phyloP scores from a whole-genome alignment of 1,140 invertebrate genomes.

The Mizuhopecten yessoensis region DNA sequence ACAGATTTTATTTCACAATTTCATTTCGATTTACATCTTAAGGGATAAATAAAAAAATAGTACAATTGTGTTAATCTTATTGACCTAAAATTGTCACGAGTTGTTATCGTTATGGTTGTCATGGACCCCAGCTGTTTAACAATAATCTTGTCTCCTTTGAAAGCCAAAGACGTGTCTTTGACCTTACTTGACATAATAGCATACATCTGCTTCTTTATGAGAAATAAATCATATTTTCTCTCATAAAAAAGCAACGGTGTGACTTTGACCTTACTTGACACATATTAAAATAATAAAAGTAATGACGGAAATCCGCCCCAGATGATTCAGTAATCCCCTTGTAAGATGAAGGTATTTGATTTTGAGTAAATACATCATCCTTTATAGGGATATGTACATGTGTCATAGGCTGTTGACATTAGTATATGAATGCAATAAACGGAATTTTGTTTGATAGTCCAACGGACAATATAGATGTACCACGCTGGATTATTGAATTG shows the following conservation, averaged over 20 bases:
- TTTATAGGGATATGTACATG: too few species aligned
- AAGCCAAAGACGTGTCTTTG: background rate
- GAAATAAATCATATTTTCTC: background rate
- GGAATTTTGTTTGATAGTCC: too few species aligned
- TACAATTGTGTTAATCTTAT: too few species aligned
- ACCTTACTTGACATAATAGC: background rate
- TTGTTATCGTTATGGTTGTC: too few species aligned
- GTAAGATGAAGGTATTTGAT: background rate
- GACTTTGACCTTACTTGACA: background rate
- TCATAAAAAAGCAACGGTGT: background rate
- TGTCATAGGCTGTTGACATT: too few species aligned
- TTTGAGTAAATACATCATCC: background rate
- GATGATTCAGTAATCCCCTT: background rate
- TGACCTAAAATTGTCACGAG: too few species aligned
- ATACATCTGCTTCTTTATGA: background rate
- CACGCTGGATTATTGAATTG: too few species aligned
- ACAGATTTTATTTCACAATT: too few species aligned
- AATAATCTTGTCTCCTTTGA: background rate
- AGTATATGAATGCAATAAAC: too few species aligned
- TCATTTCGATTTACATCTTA: too few species aligned
- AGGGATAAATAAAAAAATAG: too few species aligned
- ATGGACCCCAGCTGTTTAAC: background rate
- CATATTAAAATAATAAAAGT: background rate
- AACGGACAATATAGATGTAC: background rate
- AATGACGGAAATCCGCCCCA: background rate